Percentiles rank a stretch among this genome's conserved stretches.
Conservation (phyloP, 2,113 vertebrate genomes). For the Chaetops frenatus region DNA sequence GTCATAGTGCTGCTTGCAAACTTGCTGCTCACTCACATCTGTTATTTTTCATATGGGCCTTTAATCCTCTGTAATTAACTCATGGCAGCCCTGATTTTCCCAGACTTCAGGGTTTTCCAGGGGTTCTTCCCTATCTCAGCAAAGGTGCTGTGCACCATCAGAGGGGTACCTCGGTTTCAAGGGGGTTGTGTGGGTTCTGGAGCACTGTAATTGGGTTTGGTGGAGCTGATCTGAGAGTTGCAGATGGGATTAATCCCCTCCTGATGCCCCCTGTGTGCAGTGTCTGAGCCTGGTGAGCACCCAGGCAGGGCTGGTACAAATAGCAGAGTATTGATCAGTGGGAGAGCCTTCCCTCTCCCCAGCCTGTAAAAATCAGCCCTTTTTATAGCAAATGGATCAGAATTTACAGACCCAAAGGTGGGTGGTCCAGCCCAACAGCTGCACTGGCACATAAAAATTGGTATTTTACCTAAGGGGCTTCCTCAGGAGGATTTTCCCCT, state of each 20-base stretch:
- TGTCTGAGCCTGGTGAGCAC: neutral
- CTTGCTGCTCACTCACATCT: constrained; percentile 10
- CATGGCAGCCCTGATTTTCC: neutral
- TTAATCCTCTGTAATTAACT: neutral
- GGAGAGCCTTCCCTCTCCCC: neutral
- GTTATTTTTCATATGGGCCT: neutral
- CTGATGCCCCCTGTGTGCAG: neutral
- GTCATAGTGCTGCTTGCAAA: neutral
- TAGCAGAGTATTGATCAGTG: neutral
- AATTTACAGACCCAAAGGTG: neutral
- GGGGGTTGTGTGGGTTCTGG: neutral
- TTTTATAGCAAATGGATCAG: neutral
- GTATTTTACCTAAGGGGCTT: neutral
- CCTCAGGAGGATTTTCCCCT: neutral
- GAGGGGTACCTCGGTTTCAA: neutral
- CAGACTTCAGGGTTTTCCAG: neutral
- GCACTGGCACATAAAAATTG: neutral
- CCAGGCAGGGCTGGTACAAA: neutral
- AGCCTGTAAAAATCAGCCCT: neutral
- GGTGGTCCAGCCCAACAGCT: neutral
- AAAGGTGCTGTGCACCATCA: neutral
- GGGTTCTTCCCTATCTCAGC: neutral
- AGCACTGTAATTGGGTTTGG: neutral
- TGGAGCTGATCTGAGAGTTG: neutral
- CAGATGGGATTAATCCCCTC: neutral